These are phyloP conservation scores for human (Homo sapiens) DNA, from an alignment of 2,113 vertebrate genomes.

Conservation along the genomic window GRCh38 chr2:172376001-172376500, in stretches of 20 bases:
- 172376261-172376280: background rate
- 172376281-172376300: background rate
- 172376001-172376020: background rate
- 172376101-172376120: background rate
- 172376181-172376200: slow-evolving; percentile 4
- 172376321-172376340: background rate
- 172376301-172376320: background rate
- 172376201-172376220: background rate
- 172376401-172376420: background rate
- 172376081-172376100: background rate
- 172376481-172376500: background rate
- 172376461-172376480: background rate
- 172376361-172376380: background rate
- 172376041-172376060: background rate
- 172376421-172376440: background rate
- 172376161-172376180: background rate
- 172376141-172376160: background rate
- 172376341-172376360: background rate
- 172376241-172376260: too few relatives aligned
- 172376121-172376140: background rate
- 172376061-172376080: background rate
- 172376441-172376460: background rate
- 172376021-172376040: background rate
- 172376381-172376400: background rate
- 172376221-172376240: background rate